Percentiles rank a stretch among this genome's conserved stretches.
Conservation (phyloP, 2,888 invertebrate species). For the Augochlorella aurata region DNA sequence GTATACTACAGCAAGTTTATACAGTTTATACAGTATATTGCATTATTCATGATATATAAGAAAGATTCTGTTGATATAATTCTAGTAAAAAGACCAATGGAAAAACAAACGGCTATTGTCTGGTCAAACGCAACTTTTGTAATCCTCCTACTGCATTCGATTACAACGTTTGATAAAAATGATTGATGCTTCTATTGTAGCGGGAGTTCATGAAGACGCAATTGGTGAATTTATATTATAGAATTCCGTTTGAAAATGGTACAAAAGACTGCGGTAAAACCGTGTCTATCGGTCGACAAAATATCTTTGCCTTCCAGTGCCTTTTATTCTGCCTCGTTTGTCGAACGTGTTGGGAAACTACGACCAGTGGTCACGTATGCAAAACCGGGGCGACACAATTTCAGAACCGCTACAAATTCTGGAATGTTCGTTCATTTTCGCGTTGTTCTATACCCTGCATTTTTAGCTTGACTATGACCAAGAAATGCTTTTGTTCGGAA, state of each 20-base stretch:
- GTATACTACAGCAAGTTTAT: no score
- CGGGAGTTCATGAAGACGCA: not conserved
- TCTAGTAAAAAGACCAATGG: not conserved
- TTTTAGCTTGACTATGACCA: conserved; percentile 12
- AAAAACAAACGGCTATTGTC: not conserved
- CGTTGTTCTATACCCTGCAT: conserved; percentile 9
- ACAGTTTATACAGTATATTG: no score
- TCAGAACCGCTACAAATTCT: conserved; percentile 33
- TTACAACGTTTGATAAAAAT: not conserved
- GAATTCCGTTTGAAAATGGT: conserved; percentile 16
- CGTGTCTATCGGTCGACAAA: not conserved
- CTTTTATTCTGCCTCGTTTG: conserved; percentile 28
- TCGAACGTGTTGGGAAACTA: conserved; percentile 47
- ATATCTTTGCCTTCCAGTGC: conserved; percentile 15
- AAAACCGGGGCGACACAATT: conserved; percentile 58
- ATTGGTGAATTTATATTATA: not conserved
- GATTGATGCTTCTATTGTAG: not conserved
- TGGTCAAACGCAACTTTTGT: not conserved
- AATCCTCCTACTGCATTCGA: not conserved
- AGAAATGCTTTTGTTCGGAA: not conserved
- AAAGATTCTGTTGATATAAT: not conserved
- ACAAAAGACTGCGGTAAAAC: not conserved
- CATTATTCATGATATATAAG: no score
- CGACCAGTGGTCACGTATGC: conserved; percentile 32
- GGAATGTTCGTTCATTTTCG: conserved; percentile 18